Evolutionary conservation across 2,113 vertebrate species (phyloP), one percentile per base, ranked within the genome.

Genomic region (Phasianus colchicus): DNA sequence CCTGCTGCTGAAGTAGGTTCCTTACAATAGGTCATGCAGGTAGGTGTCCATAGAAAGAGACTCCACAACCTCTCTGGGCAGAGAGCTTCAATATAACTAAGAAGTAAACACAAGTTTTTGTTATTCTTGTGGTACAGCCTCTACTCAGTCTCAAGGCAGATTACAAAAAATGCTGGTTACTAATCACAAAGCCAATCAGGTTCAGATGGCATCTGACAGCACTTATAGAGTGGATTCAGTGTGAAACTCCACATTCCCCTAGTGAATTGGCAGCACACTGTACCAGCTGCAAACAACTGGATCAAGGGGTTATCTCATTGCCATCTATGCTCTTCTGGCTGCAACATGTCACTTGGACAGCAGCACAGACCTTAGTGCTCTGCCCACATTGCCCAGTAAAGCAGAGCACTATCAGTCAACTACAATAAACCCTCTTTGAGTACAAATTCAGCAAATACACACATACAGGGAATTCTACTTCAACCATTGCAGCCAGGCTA

Each of bases 211-310:
- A 43, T 16, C 6, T 43, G 15, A 43, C 42, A 55, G 6, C 14
- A 18, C 30, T 38, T 21, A 11, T 30, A 57, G 17, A 76, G 71
- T 2, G 1, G n/a, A 40, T 9, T 50, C 43, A 57, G 21, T 2
- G 48, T 86, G 48, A 27, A 73, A 6, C 3, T 27, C 10, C 18
- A 63, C 42, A 7, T 32, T 77, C n/a, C 69, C 50, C 64, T 5
- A 5, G 70, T 15, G 52, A 54, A 38, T 18, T 2, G 20, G 32
- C 45, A 10, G 29, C 47, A 32, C 1, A 0, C 30, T n/a, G 30
- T 0, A 1, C n/a, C 0, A 2, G 40, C 32, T 0, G 0, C 0
- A 0, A 83, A 30, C 1, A 0, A 30, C 45, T 9, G 38, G 55
- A 20, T 48, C 55, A 80, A 29, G 22, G 69, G 64, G 19, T 6